Percentiles rank a stretch among this genome's conserved stretches.
Evolutionary conservation across 2,888 invertebrate species (phyloP).

Genomic region (Schizaphis graminum): DNA sequence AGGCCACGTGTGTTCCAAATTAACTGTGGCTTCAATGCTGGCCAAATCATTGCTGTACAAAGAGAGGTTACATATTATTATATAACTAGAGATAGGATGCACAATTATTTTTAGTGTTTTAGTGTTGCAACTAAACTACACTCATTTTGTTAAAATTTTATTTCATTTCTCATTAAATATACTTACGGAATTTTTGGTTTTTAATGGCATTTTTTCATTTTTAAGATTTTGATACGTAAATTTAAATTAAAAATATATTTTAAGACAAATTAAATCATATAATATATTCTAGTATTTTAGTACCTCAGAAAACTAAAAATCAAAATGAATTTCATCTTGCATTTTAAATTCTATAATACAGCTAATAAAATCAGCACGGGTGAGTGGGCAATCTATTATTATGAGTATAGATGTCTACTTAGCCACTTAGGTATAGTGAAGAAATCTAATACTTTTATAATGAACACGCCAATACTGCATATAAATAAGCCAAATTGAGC

Average conservation of each 20-base stretch:
- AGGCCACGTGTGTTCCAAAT: slow-evolving; percentile 46
- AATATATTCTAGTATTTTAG: not conserved
- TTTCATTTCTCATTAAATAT: not conserved
- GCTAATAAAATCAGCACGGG: not conserved
- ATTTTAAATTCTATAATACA: not conserved
- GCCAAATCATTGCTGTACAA: slow-evolving; percentile 42
- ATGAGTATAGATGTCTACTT: not conserved
- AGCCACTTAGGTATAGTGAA: not conserved
- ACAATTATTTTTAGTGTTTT: not conserved
- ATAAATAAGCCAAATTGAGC: not conserved
- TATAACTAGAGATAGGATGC: not conserved
- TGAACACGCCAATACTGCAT: not conserved
- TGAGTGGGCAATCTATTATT: not conserved
- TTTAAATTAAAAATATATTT: not conserved
- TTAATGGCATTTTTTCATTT: not conserved
- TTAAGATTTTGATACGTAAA: not conserved
- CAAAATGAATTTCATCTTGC: not conserved
- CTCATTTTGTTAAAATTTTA: not conserved
- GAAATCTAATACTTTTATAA: not conserved
- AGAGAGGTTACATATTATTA: not conserved
- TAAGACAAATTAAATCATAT: not conserved
- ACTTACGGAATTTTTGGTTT: not conserved
- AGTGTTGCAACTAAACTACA: not conserved
- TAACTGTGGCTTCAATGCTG: slow-evolving; percentile 35
- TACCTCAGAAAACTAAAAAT: not conserved